Conservation (phyloP, 2,797 vertebrate species). For the Enteromius radiatus region DNA sequence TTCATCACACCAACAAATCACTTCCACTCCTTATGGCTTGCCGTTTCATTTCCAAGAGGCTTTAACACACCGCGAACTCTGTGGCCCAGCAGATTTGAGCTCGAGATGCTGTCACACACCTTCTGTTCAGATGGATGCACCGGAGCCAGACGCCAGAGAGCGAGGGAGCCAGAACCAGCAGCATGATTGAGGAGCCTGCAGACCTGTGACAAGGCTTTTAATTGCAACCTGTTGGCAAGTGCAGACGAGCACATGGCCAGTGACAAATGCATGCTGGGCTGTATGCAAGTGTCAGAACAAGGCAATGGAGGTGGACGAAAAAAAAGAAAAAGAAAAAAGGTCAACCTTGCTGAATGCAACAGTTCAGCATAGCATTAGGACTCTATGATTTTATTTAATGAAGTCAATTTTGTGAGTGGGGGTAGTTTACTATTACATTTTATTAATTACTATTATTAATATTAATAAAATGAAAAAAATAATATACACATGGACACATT, state of each 20-base stretch:
- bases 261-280: not conserved
- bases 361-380: not conserved
- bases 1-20: slow-evolving; percentile 33
- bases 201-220: slow-evolving; percentile 45
- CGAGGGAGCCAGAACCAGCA: slow-evolving; percentile 7
- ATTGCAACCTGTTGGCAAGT: slow-evolving; percentile 45
- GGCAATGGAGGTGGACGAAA: not conserved
- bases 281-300: slow-evolving; percentile 7
- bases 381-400: too few relatives aligned
- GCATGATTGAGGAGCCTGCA: slow-evolving; percentile 27
- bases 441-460: not conserved
- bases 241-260: slow-evolving; percentile 5
- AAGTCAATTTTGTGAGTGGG: too few relatives aligned
- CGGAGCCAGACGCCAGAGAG: slow-evolving; percentile 16
- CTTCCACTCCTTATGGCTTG: slow-evolving; percentile 15
- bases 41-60: slow-evolving; percentile 38
- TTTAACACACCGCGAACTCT: slow-evolving; percentile 30
- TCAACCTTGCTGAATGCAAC: not conserved
- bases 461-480: not conserved
- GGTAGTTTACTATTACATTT: not conserved
- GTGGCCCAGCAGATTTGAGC: slow-evolving; percentile 32
- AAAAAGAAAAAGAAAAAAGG: too few relatives aligned
- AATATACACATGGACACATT: too few relatives aligned
- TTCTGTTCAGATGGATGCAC: slow-evolving; percentile 42
- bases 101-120: slow-evolving; percentile 42